Evolutionary conservation across 1,140 invertebrate species (phyloP), one percentile per base, ranked within the genome.

Genomic region (Bombus soroeensis): DNA sequence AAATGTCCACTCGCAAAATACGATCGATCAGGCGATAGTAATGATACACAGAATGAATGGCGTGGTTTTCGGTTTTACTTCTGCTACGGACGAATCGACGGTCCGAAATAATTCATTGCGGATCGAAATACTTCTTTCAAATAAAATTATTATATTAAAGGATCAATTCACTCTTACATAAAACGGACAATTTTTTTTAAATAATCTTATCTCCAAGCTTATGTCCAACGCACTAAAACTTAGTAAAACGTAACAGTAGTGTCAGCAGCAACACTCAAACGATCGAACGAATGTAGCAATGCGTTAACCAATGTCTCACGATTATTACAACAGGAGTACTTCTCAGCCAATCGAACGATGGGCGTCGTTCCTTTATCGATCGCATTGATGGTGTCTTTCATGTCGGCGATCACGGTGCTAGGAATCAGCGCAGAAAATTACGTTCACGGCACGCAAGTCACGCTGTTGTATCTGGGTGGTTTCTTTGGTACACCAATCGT

Each of bases 301-400:
- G 59, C 18, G 13, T 78, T 71, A 78, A 68, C 1, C 12, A 28
- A 57, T 74, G 41, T 66, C 32, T 43, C 32, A 32, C 15, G 73
- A 85, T 85, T 70, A 81, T 62, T 39, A 47, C 85, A 1, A 88
- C 94, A 98, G 96, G 98, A 98, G 94, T 99, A 98, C 93, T 96
- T 99, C 88, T 93, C 98, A 70, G 98, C 97, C 0, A 97, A 98
- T 91, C 96, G 96, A 77, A 97, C 97, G 76, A 98, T 98, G 97
- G 96, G 96, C 13, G 95, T 98, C 76, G 92, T 96, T 39, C 98
- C 98, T 0, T 98, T 99, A 0, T 97, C 98, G 22, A 97, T 99
- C 87, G 98, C 98, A 22, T 93, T 99, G 53, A 98, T 98, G 97
- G 98, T 98, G 41, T 98, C 98, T 85, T 99, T 99, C 93, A 98